These are phyloP conservation scores for Seira sanloemensis DNA, from an alignment of 2,888 invertebrate species.

Conservation along the genomic window DNA sequence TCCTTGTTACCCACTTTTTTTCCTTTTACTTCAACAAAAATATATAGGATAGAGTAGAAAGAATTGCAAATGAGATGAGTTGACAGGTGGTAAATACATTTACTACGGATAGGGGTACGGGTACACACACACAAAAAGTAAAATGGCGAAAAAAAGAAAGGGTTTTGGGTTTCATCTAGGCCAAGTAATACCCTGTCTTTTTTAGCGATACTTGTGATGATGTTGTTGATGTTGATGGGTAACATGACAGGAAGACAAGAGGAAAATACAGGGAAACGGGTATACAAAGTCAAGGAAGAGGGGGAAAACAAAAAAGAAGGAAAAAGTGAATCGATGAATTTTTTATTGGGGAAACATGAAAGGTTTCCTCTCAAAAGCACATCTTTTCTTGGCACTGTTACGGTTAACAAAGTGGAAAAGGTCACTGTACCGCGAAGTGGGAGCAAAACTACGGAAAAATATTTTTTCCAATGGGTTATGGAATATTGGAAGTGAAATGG, in stretches of 20 bases:
- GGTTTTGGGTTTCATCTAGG: neutral
- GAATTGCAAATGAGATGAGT: constrained; percentile 59
- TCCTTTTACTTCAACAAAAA: too few relatives aligned
- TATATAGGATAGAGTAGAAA: constrained; percentile 21
- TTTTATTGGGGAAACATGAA: constrained; percentile 32
- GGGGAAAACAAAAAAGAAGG: constrained; percentile 16
- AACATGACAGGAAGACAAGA: constrained; percentile 43
- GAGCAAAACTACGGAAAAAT: too few relatives aligned
- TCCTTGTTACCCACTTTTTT: constrained; percentile 26
- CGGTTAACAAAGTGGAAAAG: neutral
- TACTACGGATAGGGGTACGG: neutral
- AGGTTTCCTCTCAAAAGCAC: neutral
- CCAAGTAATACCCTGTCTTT: neutral
- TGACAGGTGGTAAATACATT: constrained; percentile 58
- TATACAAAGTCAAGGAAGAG: constrained; percentile 21
- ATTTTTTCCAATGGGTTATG: too few relatives aligned
- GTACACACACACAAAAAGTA: neutral
- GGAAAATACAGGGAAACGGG: constrained; percentile 17
- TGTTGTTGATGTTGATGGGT: constrained; percentile 41
- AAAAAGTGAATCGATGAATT: constrained; percentile 43
- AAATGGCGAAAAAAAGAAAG: neutral
- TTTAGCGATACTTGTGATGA: neutral
- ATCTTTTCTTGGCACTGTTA: neutral
- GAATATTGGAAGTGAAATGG: too few relatives aligned
- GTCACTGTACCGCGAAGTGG: neutral